These are phyloP conservation scores for Macrocentrus cingulum DNA, from an alignment of 1,140 invertebrate genomes.

Conservation along the genomic window DNA sequence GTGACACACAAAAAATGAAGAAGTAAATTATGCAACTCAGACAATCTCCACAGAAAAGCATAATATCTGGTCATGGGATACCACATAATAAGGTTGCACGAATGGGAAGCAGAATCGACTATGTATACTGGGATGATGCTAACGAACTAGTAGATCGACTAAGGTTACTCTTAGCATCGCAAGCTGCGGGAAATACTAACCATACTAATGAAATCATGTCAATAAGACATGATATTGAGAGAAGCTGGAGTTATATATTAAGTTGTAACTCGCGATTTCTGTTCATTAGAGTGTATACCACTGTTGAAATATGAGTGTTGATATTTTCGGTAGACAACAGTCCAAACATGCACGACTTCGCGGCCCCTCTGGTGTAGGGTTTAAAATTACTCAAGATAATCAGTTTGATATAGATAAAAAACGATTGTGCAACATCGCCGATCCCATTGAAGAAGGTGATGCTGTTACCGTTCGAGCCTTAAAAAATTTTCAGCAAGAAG, in stretches of 20 bases:
- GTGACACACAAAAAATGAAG: background rate
- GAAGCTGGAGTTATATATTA: background rate
- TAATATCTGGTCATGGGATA: background rate
- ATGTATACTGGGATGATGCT: conserved; percentile 7
- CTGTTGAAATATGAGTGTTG: no score
- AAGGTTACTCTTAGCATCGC: background rate
- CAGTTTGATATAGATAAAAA: background rate
- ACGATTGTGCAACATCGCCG: background rate
- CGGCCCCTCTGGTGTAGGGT: background rate
- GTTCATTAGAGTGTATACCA: background rate
- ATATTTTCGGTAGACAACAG: background rate
- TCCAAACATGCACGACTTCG: background rate
- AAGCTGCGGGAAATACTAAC: background rate
- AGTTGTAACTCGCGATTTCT: background rate
- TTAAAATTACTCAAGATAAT: background rate
- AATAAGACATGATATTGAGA: background rate
- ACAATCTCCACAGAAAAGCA: background rate
- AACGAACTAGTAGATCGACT: conserved; percentile 1
- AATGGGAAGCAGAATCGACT: background rate
- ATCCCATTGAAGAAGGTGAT: background rate
- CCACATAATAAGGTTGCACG: background rate
- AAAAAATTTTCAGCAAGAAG: no score
- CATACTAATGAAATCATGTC: conserved; percentile 6
- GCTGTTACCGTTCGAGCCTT: background rate
- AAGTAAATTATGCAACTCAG: background rate